These are phyloP conservation scores for Parnassius mnemosyne DNA, from an alignment of 2,888 invertebrate genomes.

Conservation along the genomic window DNA sequence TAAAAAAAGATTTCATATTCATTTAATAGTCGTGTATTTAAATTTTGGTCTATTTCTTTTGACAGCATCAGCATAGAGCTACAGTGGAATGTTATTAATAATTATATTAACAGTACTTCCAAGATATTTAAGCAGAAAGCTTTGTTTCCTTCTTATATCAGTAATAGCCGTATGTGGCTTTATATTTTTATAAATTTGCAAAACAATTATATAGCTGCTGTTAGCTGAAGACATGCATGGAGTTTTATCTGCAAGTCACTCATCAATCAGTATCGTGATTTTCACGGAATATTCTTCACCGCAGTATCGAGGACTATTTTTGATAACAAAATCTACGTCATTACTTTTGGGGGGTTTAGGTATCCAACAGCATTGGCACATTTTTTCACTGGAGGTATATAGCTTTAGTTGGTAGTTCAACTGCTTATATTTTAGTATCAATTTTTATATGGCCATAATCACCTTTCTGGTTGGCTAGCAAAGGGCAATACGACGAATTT, in stretches of 20 bases:
- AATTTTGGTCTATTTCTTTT: constrained; percentile 22
- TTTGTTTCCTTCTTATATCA: constrained; percentile 17
- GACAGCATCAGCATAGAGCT: constrained; percentile 49
- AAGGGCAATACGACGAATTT: constrained; percentile 30
- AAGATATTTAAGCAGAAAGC: constrained; percentile 42
- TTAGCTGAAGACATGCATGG: constrained; percentile 34
- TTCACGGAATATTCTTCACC: constrained; percentile 30
- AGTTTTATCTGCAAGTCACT: constrained; percentile 12
- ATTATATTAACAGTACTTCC: constrained; percentile 43
- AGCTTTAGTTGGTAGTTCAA: constrained; percentile 22
- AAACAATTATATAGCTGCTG: constrained; percentile 33
- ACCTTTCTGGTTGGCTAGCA: constrained; percentile 32
- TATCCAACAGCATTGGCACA: constrained; percentile 33
- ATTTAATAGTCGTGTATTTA: too few species aligned
- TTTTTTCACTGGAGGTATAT: constrained; percentile 30
- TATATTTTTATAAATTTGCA: constrained; percentile 34
- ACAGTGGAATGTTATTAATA: constrained; percentile 44
- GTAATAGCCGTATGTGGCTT: constrained; percentile 14
- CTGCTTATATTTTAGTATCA: constrained; percentile 26
- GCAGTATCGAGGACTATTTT: constrained; percentile 29
- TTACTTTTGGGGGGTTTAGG: constrained; percentile 31
- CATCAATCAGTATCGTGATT: constrained; percentile 22
- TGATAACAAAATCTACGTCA: constrained; percentile 27
- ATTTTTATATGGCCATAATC: constrained; percentile 31
- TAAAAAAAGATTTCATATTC: too few species aligned